These are phyloP conservation scores for Micrasema minimum DNA, from an alignment of 1,140 invertebrate genomes.

Conservation along the genomic window DNA sequence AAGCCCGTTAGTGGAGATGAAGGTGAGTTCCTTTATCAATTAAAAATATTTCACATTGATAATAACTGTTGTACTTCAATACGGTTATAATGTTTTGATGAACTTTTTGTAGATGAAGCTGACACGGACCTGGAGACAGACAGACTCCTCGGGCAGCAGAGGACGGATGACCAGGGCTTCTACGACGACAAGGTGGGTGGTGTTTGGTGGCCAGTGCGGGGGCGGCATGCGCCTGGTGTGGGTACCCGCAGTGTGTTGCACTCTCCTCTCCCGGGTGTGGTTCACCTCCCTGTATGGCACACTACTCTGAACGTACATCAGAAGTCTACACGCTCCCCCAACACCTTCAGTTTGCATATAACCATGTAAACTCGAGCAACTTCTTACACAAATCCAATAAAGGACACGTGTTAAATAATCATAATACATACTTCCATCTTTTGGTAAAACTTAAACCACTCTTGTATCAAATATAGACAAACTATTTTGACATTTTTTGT, in stretches of 20 bases:
- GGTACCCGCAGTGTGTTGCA: conserved; percentile 10
- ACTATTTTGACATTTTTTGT: neutral
- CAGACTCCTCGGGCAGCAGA: conserved; percentile 86
- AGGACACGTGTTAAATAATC: too few relatives aligned
- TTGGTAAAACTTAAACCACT: too few relatives aligned
- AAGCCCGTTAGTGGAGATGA: conserved; percentile 65
- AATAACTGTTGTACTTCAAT: neutral
- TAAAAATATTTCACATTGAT: neutral
- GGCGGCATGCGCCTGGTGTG: conserved; percentile 42
- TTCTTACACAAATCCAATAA: too few relatives aligned
- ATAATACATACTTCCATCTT: too few relatives aligned
- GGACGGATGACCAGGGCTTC: conserved; percentile 90
- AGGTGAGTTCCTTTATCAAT: conserved; percentile 55
- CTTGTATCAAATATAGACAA: too few relatives aligned
- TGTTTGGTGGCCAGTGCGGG: neutral
- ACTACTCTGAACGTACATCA: conserved; percentile 24
- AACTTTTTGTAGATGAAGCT: conserved; percentile 74
- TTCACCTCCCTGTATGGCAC: neutral
- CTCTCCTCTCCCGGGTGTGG: neutral
- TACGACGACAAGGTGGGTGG: conserved; percentile 81
- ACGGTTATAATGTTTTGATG: conserved; percentile 30
- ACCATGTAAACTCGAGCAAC: too few relatives aligned
- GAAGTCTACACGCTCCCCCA: neutral
- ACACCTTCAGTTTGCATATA: too few relatives aligned
- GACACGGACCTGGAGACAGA: conserved; percentile 92